Evolutionary conservation across 2,797 vertebrate species (phyloP).

Genomic region (Nannoperca obscura): DNA sequence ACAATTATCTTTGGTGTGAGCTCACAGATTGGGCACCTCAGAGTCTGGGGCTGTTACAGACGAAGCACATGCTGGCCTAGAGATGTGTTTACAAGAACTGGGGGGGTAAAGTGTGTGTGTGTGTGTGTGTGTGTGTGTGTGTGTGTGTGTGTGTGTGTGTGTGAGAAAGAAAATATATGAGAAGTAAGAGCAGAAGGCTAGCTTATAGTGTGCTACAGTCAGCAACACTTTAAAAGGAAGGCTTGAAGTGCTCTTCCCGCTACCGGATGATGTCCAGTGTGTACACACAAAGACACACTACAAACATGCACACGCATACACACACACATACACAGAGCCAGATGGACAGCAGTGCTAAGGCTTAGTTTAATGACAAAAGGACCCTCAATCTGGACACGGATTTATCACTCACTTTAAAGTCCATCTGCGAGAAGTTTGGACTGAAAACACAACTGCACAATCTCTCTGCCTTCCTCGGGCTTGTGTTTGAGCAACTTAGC

Average conservation of each 20-base stretch:
- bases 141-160: constrained; percentile 32
- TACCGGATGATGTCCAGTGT: constrained; percentile 74
- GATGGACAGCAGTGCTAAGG: constrained; percentile 86
- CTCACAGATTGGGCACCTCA: constrained; percentile 74
- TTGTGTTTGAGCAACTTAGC: constrained; percentile 62
- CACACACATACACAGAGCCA: constrained; percentile 72
- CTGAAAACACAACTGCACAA: constrained; percentile 78
- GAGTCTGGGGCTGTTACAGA: constrained; percentile 68
- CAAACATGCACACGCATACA: constrained; percentile 28
- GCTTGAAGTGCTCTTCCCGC: constrained; percentile 70
- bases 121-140: constrained; percentile 30
- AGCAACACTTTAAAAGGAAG: constrained; percentile 83
- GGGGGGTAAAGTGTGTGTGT: constrained; percentile 36
- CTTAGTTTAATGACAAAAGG: constrained; percentile 89
- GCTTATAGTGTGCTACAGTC: constrained; percentile 72
- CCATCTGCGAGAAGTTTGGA: constrained; percentile 85
- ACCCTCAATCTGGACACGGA: constrained; percentile 86
- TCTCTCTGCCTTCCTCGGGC: constrained; percentile 60
- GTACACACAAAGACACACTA: constrained; percentile 57
- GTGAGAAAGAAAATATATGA: constrained; percentile 28
- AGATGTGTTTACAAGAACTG: constrained; percentile 72
- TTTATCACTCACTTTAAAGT: constrained; percentile 88
- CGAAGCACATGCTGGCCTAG: constrained; percentile 53
- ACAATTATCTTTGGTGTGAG: constrained; percentile 81
- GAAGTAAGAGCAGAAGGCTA: constrained; percentile 71